Percentiles rank a stretch among this genome's conserved stretches.
Conservation (phyloP, 2,888 invertebrate genomes). For the Electrophaes corylata region DNA sequence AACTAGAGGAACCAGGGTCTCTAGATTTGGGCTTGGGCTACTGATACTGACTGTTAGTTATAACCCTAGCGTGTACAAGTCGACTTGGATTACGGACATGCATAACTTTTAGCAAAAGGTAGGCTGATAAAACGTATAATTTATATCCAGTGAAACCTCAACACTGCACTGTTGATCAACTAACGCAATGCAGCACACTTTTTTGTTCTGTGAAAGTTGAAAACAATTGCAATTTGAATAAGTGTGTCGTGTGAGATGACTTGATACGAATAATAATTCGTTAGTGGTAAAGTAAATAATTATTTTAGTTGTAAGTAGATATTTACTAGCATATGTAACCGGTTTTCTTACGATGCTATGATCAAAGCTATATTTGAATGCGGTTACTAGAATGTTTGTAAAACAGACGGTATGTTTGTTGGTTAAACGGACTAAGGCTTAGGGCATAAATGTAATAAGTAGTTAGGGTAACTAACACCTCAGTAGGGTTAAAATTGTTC, state of each 20-base stretch:
- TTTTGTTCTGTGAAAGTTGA: conserved; percentile 73
- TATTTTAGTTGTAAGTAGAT: not conserved
- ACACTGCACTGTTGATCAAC: conserved; percentile 49
- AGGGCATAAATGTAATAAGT: no score
- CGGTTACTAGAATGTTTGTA: not conserved
- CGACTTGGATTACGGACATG: no score
- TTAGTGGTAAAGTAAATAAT: not conserved
- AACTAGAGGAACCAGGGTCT: no score
- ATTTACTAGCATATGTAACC: not conserved
- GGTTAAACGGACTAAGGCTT: not conserved
- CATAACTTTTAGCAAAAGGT: no score
- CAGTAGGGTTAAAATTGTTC: no score
- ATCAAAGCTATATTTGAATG: not conserved
- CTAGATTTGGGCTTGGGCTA: no score
- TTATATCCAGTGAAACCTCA: conserved; percentile 44
- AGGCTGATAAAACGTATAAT: conserved; percentile 19
- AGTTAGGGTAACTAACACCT: no score
- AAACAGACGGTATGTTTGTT: not conserved
- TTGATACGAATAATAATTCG: conserved; percentile 43
- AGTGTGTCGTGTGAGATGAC: conserved; percentile 46
- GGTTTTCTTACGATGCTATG: not conserved
- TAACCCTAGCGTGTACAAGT: no score
- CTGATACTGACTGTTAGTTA: no score
- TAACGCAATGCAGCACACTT: conserved; percentile 64
- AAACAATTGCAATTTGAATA: conserved; percentile 60